Conservation (phyloP, 2,888 invertebrate genomes). For the Adelphocoris suturalis region DNA sequence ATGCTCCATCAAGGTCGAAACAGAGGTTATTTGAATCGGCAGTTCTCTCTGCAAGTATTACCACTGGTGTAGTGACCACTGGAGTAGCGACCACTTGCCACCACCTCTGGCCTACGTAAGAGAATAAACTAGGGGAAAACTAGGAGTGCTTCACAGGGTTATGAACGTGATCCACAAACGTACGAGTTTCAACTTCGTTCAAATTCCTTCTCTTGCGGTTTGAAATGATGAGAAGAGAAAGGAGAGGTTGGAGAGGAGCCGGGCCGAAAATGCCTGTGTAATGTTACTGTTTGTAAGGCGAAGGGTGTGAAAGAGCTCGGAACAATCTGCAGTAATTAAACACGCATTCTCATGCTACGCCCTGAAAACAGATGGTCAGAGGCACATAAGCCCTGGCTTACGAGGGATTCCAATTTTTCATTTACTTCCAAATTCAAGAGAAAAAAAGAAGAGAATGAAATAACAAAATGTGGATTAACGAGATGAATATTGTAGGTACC, state of each 20-base stretch:
- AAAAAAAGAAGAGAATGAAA: neutral
- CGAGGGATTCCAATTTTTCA: neutral
- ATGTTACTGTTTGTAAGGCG: neutral
- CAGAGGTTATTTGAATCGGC: no score
- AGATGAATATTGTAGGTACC: neutral
- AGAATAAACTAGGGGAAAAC: no score
- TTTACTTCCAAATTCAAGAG: neutral
- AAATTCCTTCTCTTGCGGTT: neutral
- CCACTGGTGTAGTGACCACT: no score
- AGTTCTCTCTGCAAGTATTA: no score
- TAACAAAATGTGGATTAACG: neutral
- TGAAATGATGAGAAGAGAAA: neutral
- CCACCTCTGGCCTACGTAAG: no score
- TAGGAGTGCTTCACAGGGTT: no score
- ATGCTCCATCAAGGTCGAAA: no score
- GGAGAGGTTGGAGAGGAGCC: neutral
- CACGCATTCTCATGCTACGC: slow-evolving; percentile 22
- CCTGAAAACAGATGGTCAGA: slow-evolving; percentile 32
- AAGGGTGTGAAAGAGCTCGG: slow-evolving; percentile 43
- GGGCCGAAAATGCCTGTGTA: neutral
- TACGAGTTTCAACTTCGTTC: neutral
- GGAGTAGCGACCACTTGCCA: no score
- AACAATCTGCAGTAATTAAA: slow-evolving; percentile 47
- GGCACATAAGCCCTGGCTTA: neutral
- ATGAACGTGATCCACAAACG: neutral